Base-by-base conservation (phyloP, 2,888 invertebrate species). In the Caenorhabditis doughertyi region DNA sequence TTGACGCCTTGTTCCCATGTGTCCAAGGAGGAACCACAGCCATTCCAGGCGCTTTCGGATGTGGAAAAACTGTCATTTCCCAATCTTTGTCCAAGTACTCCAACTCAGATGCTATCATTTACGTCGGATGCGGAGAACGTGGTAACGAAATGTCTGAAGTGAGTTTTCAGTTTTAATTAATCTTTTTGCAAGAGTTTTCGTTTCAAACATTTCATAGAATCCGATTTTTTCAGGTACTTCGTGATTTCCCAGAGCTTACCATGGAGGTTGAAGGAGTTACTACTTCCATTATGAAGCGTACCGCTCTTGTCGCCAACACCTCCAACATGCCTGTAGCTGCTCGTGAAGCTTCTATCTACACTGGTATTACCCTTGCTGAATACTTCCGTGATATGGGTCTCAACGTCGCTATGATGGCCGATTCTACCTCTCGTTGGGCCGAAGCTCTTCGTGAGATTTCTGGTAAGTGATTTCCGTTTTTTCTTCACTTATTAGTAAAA, bases 311-410 rank as follows among this genome's bases (percentile, higher is more conserved):
- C 23, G 99, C 99, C 92, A 99, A 99, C 94, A 99, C 99, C 35
- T 99, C 98, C 86, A 99, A 99, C 96, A 99, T 99, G 99, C 99
- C 99, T 92, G 99, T 99, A 85, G 99, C 99, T 91, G 99, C 99
- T 93, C 95, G 99, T 93, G 99, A 99, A 94, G 99, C 99, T 83
- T 99, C 98, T 92, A 99, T 99, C 93, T 99, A 99, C 93, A 99
- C 99, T 83, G 97, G 94, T 91, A 99, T 99, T 93, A 99, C 99
- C 0, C 94, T 99, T n/a, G 97, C 98, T 29, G 99, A 99, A 93
- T 99, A 99, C 94, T 88, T 88, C 88, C 87, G 88, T 90, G 94
- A 94, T 93, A 98, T 98, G 99, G 99, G 99, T 92, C 97, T 98
- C 95, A 96, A 99, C 93, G 99, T 99, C 56, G 97, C 98, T 89